Conservation (phyloP, 2,888 invertebrate species). For the Dascillus cervinus region DNA sequence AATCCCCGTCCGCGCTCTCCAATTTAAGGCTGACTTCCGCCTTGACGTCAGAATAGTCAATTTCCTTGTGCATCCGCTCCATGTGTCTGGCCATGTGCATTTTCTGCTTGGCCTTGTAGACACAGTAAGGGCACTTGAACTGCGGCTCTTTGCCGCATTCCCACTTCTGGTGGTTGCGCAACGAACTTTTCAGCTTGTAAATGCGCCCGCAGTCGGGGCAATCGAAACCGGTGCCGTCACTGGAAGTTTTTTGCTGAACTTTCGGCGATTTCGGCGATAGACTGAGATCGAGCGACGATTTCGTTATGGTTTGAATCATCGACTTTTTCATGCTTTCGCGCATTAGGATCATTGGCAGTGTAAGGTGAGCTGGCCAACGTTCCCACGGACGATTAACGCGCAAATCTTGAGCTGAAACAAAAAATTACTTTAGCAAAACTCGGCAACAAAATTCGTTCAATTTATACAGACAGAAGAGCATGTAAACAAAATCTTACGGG, state of each 20-base stretch:
- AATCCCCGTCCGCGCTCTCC: slow-evolving; percentile 22
- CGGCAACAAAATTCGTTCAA: slow-evolving; percentile 43
- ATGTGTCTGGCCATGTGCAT: slow-evolving; percentile 78
- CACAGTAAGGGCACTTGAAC: slow-evolving; percentile 75
- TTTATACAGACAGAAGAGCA: neutral
- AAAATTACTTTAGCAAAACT: slow-evolving; percentile 23
- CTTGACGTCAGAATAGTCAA: slow-evolving; percentile 37
- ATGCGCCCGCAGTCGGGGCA: slow-evolving; percentile 78
- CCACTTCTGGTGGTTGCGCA: slow-evolving; percentile 79
- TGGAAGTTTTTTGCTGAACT: slow-evolving; percentile 6
- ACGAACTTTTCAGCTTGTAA: slow-evolving; percentile 79
- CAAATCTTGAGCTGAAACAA: slow-evolving; percentile 59
- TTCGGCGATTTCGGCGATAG: slow-evolving; percentile 35
- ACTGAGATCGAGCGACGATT: slow-evolving; percentile 20
- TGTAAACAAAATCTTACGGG: neutral
- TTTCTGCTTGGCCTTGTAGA: slow-evolving; percentile 77
- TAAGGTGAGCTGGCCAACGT: slow-evolving; percentile 67
- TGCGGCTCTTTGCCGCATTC: slow-evolving; percentile 80
- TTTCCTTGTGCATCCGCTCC: slow-evolving; percentile 68
- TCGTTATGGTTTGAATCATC: slow-evolving; percentile 31
- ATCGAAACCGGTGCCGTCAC: slow-evolving; percentile 52
- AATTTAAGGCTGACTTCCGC: slow-evolving; percentile 29
- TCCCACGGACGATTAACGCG: slow-evolving; percentile 63
- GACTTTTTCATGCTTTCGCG: slow-evolving; percentile 46
- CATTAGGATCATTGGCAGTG: slow-evolving; percentile 59